Evolutionary conservation across 2,113 vertebrate genomes (phyloP), one percentile per base, ranked within the genome.

Genomic region (Pteruthius melanotis): DNA sequence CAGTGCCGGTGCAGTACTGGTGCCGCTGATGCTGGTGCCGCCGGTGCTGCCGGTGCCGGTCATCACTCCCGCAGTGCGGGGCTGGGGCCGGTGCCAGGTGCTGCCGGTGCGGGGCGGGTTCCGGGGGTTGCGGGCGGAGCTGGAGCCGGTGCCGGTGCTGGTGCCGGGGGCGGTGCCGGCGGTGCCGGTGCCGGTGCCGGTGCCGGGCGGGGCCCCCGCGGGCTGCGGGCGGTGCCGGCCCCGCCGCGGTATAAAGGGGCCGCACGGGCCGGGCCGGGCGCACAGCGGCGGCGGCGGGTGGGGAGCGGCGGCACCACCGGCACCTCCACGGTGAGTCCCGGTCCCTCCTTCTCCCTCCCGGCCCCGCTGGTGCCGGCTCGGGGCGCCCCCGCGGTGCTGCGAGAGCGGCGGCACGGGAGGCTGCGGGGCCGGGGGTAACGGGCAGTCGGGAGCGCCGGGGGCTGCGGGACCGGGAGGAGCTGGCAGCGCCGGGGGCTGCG

Each of bases 61-160:
- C 23, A 47, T 56, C 20, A 39, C 65, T 84, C 93, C 93, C 93
- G 93, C 89, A 91, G 72, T 91, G 87, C 80, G 35, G 93, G 86
- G 83, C 82, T 69, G 90, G 60, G 72, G 76, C 35, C 65, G 31
- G 37, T 57, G 61, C 83, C 71, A 69, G 90, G 93, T 64, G 21
- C 44, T 64, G 85, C 71, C 76, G 70, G 87, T n/a, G 72, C 47
- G 82, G 54, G 40, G 60, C 35, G 63, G 63, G 23, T n/a, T 57
- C 22, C 50, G 65, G 44, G 18, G 53, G 5, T 4, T 45, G 77
- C 76, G 39, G 77, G 71, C 42, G 83, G 79, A 37, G 90, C 65
- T 27, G 63, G 71, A 24, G 80, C 45, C 50, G 61, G 84, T 37
- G 84, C 72, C 53, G 70, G 81, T 40, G 83, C 66, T 7, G 74